Evolutionary conservation across 2,113 vertebrate species (phyloP), one percentile per base, ranked within the genome.

Genomic region (Corynorhinus townsendii): DNA sequence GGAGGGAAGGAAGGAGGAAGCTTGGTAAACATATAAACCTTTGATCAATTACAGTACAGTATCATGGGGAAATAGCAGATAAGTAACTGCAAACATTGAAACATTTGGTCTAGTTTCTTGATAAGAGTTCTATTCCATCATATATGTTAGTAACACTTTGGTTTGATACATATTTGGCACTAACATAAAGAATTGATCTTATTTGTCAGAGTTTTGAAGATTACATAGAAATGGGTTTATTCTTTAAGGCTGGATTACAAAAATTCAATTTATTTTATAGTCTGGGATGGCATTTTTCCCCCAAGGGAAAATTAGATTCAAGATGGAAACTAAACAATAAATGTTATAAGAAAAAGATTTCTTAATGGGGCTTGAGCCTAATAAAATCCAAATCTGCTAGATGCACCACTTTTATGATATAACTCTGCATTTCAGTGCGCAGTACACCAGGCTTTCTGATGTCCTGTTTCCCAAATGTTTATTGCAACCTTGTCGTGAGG

Each of bases 231-330:
- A 82, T 92, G 69, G 69, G 64, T 92, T 94, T 95, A 92, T 92
- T 95, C 86, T 96, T 88, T 64, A 93, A 97, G 26, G 59, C 43
- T 62, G 88, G 90, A 84, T 86, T 85, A 71, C 92, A 47, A 94
- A 93, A 80, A 95, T 72, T 97, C 47, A 54, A 93, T 95, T 96
- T 96, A 93, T 85, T 96, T 96, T 95, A 92, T 11, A 90, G 35
- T 43, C 62, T 75, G 73, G 62, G 43, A 83, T n/a, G 87, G 47
- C 4, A 83, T 90, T 92, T 90, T 93, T 22, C 52, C 38, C 49
- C 66, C 24, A 89, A 93, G 91, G 49, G 92, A 95, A 94, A 96
- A 90, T 96, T 96, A 94, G 91, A 93, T 94, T 96, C 84, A 88
- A 95, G 69, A 64, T 22, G 0, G 28, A 93, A 45, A 59, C 73